These are phyloP conservation scores for Lanistes nyassanus DNA, from an alignment of 1,140 invertebrate species.

Conservation along the genomic window DNA sequence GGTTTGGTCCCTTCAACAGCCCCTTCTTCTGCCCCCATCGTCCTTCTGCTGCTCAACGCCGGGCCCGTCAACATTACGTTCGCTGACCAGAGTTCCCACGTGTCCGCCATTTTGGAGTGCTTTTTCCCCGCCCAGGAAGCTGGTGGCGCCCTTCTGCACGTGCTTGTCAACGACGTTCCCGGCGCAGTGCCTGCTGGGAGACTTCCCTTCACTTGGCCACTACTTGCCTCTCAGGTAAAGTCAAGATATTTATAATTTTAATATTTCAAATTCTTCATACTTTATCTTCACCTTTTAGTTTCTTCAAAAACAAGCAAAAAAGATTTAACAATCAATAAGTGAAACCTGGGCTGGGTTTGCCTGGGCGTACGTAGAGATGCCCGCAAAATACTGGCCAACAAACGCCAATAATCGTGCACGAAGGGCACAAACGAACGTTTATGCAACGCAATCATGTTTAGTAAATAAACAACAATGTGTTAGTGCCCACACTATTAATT, in stretches of 20 bases:
- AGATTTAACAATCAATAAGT: no score
- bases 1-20: background rate
- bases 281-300: no score
- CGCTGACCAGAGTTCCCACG: slow-evolving; percentile 32
- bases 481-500: background rate
- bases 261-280: no score
- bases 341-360: no score
- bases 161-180: slow-evolving; percentile 36
- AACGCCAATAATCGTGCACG: no score
- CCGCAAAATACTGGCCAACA: no score
- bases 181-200: slow-evolving; percentile 49
- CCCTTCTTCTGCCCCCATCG: slow-evolving; percentile 16
- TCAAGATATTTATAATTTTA: no score
- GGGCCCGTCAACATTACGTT: slow-evolving; percentile 53
- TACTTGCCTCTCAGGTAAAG: slow-evolving; percentile 20
- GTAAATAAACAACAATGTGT: no score
- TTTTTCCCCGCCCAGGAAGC: slow-evolving; percentile 59
- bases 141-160: slow-evolving; percentile 48
- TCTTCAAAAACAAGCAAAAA: no score
- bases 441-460: no score
- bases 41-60: slow-evolving; percentile 56
- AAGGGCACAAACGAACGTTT: no score
- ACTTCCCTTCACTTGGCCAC: slow-evolving; percentile 56
- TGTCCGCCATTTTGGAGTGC: slow-evolving; percentile 55
- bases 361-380: no score